These are phyloP conservation scores for Neogobius melanostomus DNA, from an alignment of 2,113 vertebrate species.

Conservation along the genomic window DNA sequence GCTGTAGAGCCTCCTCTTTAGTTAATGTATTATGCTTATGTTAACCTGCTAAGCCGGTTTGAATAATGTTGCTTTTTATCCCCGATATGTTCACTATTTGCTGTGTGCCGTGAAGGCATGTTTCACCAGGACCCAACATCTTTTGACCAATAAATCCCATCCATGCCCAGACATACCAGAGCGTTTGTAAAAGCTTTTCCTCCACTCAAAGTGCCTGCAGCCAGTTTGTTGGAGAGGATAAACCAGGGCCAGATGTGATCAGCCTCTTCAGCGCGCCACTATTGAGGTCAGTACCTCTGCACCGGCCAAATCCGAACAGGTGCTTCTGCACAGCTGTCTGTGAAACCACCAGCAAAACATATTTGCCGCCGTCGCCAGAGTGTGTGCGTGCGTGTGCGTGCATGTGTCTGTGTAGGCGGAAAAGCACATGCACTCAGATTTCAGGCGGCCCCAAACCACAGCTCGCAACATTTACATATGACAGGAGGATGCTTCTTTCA, in stretches of 20 bases:
- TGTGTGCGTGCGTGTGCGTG: not conserved
- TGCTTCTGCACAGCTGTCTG: not conserved
- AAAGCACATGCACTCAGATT: too few relatives aligned
- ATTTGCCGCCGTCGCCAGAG: not conserved
- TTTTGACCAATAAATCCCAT: not conserved
- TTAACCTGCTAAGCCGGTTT: too few relatives aligned
- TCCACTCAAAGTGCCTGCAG: not conserved
- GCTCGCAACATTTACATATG: conserved; percentile 30
- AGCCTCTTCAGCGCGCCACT: conserved; percentile 1
- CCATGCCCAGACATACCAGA: not conserved
- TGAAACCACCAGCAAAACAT: conserved; percentile 6
- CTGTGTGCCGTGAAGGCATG: not conserved
- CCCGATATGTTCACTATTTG: too few relatives aligned
- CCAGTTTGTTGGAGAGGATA: not conserved
- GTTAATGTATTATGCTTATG: too few relatives aligned
- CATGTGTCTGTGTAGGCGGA: not conserved
- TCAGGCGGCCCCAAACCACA: conserved; percentile 2
- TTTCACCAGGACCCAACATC: not conserved
- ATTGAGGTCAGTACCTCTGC: conserved; percentile 18
- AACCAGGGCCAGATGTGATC: conserved; percentile 1
- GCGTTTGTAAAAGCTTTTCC: not conserved
- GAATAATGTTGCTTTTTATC: too few relatives aligned
- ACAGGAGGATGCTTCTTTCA: conserved; percentile 22
- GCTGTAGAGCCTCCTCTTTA: too few relatives aligned
- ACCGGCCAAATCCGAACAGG: conserved; percentile 1